These are phyloP conservation scores for Phoenicopterus ruber DNA, from an alignment of 2,113 vertebrate genomes.

Conservation along the genomic window DNA sequence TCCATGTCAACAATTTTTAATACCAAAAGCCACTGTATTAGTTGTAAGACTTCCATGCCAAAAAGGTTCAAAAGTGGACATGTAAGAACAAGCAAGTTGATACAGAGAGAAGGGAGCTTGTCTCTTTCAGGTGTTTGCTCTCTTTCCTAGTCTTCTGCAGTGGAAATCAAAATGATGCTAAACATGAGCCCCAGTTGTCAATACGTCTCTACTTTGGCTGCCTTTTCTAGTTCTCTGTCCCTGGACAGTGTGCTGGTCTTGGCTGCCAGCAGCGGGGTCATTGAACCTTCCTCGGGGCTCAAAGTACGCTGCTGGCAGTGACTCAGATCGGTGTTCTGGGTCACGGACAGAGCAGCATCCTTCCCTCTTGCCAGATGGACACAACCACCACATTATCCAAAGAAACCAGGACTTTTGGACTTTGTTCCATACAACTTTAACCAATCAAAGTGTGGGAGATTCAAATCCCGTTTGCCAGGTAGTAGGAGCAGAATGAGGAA, in stretches of 20 bases:
- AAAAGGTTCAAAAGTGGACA: not conserved
- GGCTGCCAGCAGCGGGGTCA: not conserved
- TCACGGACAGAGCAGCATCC: not conserved
- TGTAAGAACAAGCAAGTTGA: not conserved
- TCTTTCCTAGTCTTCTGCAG: not conserved
- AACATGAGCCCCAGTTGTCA: not conserved
- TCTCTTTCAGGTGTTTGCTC: not conserved
- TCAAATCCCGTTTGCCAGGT: not conserved
- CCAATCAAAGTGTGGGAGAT: not conserved
- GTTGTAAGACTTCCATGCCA: not conserved
- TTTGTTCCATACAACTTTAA: not conserved
- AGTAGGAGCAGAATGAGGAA: not conserved
- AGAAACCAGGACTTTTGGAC: not conserved
- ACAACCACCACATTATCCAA: not conserved
- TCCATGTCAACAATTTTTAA: not conserved
- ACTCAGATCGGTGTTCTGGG: fast-evolving
- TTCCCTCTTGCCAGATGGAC: not conserved
- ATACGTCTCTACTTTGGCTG: not conserved
- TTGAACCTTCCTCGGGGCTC: not conserved
- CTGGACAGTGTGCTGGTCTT: not conserved
- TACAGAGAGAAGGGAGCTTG: not conserved
- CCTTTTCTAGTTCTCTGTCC: not conserved
- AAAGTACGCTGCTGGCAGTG: not conserved
- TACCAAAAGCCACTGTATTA: not conserved
- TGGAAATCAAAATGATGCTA: not conserved